phyloP scores from a whole-genome alignment of 2,113 vertebrate genomes.

The Rhabdornis inornatus region DNA sequence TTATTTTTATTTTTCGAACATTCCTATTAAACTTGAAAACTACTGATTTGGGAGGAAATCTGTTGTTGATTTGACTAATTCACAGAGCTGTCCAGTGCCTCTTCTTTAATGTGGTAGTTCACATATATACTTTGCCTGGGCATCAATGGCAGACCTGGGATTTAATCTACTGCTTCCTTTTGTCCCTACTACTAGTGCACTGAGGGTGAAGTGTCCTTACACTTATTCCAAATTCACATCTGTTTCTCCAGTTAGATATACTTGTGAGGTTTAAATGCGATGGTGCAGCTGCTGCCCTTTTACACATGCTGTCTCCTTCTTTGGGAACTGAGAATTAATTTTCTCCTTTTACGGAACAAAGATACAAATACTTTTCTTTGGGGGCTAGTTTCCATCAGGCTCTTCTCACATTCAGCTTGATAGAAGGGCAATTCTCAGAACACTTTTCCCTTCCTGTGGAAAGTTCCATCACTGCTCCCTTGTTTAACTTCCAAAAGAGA shows the following conservation, averaged over 20 bases:
- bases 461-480: neutral
- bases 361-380: neutral
- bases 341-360: neutral
- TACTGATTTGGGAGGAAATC: neutral
- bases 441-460: neutral
- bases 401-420: neutral
- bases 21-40: neutral
- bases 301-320: neutral
- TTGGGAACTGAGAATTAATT: neutral
- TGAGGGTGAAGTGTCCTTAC: neutral
- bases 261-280: neutral
- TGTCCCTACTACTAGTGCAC: neutral
- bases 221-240: conserved; percentile 6
- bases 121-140: neutral
- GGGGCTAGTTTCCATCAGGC: neutral
- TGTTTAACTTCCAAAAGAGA: neutral
- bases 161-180: neutral
- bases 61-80: neutral
- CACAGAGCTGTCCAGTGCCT: accelerated
- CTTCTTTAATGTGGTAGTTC: neutral
- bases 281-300: conserved; percentile 29
- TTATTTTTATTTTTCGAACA: neutral
- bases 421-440: neutral
- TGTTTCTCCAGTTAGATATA: conserved; percentile 22
- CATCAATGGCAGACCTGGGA: neutral